These are phyloP conservation scores for Molorchus minor DNA, from an alignment of 2,888 invertebrate genomes.

Conservation along the genomic window DNA sequence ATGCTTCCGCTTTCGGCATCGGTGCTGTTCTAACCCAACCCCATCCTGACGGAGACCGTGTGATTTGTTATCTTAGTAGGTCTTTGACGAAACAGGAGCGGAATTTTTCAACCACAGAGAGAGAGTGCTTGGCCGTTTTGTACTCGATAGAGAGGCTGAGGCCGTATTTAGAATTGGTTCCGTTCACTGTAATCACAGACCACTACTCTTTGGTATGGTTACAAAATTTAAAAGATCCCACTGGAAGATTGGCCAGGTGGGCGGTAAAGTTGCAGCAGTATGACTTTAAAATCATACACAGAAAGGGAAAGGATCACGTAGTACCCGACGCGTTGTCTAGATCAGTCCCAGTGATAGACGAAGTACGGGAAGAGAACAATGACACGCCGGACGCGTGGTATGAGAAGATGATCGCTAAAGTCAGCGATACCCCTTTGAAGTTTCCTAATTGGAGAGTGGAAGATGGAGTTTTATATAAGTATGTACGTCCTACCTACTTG, in stretches of 20 bases:
- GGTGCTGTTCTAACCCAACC: slow-evolving; percentile 32
- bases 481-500: background rate
- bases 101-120: slow-evolving; percentile 31
- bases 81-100: slow-evolving; percentile 24
- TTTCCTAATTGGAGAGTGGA: slow-evolving; percentile 11
- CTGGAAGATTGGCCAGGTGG: slow-evolving; percentile 28
- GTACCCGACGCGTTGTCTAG: no score
- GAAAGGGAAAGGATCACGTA: slow-evolving; percentile 13
- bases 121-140: slow-evolving; percentile 31
- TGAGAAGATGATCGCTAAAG: background rate
- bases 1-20: slow-evolving; percentile 32
- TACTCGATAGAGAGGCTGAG: slow-evolving; percentile 26
- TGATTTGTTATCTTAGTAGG: slow-evolving; percentile 28
- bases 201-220: slow-evolving; percentile 31
- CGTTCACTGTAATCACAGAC: slow-evolving; percentile 30
- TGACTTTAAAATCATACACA: slow-evolving; percentile 28
- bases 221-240: slow-evolving; percentile 30
- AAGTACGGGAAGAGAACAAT: background rate
- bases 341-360: no score
- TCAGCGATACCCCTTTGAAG: background rate
- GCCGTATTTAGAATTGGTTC: slow-evolving; percentile 19
- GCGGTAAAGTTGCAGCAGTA: slow-evolving; percentile 23
- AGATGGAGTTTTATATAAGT: slow-evolving; percentile 4
- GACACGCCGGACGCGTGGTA: background rate
- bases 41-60: slow-evolving; percentile 21